Conservation (phyloP, 2,113 vertebrate species). For the Beaufortia kweichowensis region DNA sequence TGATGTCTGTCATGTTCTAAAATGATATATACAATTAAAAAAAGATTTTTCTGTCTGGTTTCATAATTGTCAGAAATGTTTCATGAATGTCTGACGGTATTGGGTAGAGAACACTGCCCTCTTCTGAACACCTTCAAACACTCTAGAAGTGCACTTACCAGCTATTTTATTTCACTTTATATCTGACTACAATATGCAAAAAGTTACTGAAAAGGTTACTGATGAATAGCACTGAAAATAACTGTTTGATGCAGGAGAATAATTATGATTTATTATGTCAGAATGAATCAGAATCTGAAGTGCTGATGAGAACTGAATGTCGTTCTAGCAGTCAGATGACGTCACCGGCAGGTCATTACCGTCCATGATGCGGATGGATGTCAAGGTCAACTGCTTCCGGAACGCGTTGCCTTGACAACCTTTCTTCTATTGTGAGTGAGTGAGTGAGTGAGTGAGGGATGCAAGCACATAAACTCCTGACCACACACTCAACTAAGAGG, state of each 20-base stretch:
- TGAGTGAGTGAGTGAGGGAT: not conserved
- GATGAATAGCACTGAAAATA: too few relatives aligned
- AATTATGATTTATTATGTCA: not conserved
- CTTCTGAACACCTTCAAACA: not conserved
- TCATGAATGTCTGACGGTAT: not conserved
- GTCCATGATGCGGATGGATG: not conserved
- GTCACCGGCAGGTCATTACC: not conserved
- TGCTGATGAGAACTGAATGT: not conserved
- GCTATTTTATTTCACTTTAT: too few relatives aligned
- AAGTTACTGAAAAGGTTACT: too few relatives aligned
- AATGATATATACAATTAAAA: too few relatives aligned
- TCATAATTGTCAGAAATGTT: too few relatives aligned
- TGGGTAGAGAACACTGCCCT: not conserved
- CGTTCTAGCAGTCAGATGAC: not conserved
- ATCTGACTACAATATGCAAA: too few relatives aligned
- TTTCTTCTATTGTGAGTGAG: not conserved
- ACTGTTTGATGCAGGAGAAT: too few relatives aligned
- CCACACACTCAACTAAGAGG: not conserved
- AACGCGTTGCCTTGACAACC: not conserved
- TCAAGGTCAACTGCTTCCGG: constrained; percentile 4
- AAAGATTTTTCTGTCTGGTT: too few relatives aligned
- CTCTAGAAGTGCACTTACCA: not conserved
- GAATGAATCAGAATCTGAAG: not conserved
- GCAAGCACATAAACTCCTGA: not conserved
- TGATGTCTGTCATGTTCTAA: too few relatives aligned